Base-by-base conservation (phyloP, 2,888 invertebrate species). In the Morpho deidamia region DNA sequence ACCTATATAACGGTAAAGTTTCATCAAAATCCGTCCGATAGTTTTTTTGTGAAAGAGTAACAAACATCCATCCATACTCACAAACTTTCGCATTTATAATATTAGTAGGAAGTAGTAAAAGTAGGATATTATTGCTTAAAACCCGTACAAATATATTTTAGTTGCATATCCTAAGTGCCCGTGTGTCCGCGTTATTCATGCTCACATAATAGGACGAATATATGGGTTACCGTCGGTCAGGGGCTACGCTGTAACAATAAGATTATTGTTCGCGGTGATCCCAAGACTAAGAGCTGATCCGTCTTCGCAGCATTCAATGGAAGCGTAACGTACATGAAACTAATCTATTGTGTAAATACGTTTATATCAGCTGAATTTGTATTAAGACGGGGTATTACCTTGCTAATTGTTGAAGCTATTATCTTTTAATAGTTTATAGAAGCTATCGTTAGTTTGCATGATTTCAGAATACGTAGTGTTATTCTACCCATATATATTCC, bases 151-250 rank as follows among this genome's bases (percentile, higher is more conserved):
- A 14, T 14, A 2, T 7, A 14, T 12, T 34, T 10, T 45, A 9
- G 50, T 11, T 44, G 2, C 0, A 33, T 23, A 50, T 43, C 11
- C 38, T 12, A 2, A 0, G 0, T 2, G 2, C 0, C 72, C 52
- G 69, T 79, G 53, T 72, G 67, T 76, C 34, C 58, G 11, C 71
- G 69, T 78, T 78, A 79, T 81, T 83, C 81, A 84, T 76, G 81
- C 82, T 80, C 76, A 75, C 74, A 83, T 83, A 85, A 85, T 81
- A 73, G 82, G 76, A 79, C 78, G 82, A 78, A 83, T 80, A 81
- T 83, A 83, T 82, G 83, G 83, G 75, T 78, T 74, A 76, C 73
- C 71, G 81, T 81, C 83, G 87, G 86, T 84, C 87, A 86, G 79
- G 71, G 74, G 68, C 68, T 74, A 77, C 66, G 69, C 63, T 66